Conservation (phyloP, 2,888 invertebrate species). For the Ceramica pisi region DNA sequence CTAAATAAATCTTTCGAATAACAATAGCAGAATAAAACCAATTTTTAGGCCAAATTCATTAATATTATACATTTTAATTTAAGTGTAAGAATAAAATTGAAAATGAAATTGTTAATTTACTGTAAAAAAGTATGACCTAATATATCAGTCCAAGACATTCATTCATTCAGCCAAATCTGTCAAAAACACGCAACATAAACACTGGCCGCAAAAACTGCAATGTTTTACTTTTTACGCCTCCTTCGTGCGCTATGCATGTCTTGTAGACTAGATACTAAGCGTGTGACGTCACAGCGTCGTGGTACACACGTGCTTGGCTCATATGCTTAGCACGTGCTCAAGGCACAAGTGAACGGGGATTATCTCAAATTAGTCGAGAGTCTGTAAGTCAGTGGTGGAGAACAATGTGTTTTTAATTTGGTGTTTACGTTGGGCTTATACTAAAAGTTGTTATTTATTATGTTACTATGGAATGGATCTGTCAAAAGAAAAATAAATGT, state of each 20-base stretch:
- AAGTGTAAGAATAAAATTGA: no score
- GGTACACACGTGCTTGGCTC: constrained; percentile 45
- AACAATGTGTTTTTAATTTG: constrained; percentile 1
- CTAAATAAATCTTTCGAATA: no score
- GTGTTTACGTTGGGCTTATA: neutral
- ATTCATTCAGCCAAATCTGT: constrained; percentile 33
- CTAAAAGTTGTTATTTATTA: no score
- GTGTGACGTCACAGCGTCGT: constrained; percentile 50
- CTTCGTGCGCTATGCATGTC: constrained; percentile 28
- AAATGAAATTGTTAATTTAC: no score
- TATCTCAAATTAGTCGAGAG: constrained; percentile 28
- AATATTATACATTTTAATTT: no score
- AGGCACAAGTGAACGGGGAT: constrained; percentile 36
- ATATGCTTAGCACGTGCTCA: constrained; percentile 52
- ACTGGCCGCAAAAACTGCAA: constrained; percentile 40
- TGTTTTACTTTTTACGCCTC: constrained; percentile 30
- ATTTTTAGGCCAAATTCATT: no score
- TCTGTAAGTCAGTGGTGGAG: constrained; percentile 1
- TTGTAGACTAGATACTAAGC: constrained; percentile 33
- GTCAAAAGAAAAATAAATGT: no score
- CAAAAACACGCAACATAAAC: constrained; percentile 36
- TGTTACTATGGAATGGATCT: no score
- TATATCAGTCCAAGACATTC: neutral
- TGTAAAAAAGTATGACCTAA: neutral
- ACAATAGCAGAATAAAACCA: no score